phyloP scores from a whole-genome alignment of 2,113 vertebrate species.

The Pleuronectes platessa region DNA sequence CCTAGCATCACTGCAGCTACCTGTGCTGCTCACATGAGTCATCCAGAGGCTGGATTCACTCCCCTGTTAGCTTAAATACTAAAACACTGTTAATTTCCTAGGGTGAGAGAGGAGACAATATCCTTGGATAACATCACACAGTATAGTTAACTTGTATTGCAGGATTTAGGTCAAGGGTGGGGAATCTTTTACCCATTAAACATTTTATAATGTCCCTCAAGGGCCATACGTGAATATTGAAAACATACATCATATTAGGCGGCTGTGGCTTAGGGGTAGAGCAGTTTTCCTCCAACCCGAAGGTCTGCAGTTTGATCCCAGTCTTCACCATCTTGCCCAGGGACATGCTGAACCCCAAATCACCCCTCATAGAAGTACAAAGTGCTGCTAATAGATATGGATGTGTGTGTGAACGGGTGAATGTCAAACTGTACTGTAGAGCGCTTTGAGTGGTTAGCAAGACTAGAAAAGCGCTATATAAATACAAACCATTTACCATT shows the following conservation, averaged over 20 bases:
- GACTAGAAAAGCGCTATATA: no score
- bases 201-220: neutral
- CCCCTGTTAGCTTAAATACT: neutral
- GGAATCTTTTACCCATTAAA: neutral
- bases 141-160: neutral
- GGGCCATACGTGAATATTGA: neutral
- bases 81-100: neutral
- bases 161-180: neutral
- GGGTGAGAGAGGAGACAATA: neutral
- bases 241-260: neutral
- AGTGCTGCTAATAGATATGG: no score
- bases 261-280: no score
- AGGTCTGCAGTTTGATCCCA: no score
- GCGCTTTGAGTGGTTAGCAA: no score
- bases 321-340: no score
- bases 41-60: neutral
- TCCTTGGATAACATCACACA: neutral
- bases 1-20: neutral
- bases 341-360: no score
- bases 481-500: no score
- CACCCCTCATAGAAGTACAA: no score
- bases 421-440: no score
- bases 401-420: no score
- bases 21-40: neutral
- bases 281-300: no score